Base-by-base conservation (phyloP, 2,888 invertebrate species). In the Eulithis prunata region DNA sequence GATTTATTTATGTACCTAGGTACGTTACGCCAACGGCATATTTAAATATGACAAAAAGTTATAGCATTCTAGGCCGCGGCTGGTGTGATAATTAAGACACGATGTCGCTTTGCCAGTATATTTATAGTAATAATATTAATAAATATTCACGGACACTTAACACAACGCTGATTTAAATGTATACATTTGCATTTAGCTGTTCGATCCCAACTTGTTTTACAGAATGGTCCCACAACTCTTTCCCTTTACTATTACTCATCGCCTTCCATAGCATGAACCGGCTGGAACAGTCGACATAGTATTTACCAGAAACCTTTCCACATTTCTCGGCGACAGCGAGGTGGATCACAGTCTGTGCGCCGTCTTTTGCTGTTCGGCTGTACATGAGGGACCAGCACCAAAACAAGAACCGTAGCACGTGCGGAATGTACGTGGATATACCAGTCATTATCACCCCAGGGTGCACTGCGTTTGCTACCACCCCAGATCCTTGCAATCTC, bases 321-420 rank as follows among this genome's bases (percentile, higher is more conserved):
- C 96, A 89, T 74, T 96, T 96, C 62, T 96, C 95, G 0, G 96
- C 94, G 3, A 95, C 95, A 0, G 96, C 95, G 61, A 95, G 79
- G 75, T 95, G 93, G 56, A 97, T 93, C 8, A 94, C 93, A 0
- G 96, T 96, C 78, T 96, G 96, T 0, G 96, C 96, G 0, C 97
- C 97, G 80, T 96, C 95, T 70, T 94, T 93, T 0, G 95, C 90
- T 11, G 94, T 95, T 87, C 96, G 95, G 77, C 95, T 59, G 62
- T 73, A 74, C 14, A 82, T 51, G 65, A 73, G 70, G 14, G 70
- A 61, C 68, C 70, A 65, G 5, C 55, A 32, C 57, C 49, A 38
- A 51, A 75, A 75, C 10, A 57, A 32, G 5, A 66, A 49, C 3
- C 56, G 54, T n/a, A 32, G 4, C 4, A 69, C 12, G 3, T 51